Evolutionary conservation across 2,888 invertebrate genomes (phyloP).

Genomic region (Callosobruchus maculatus): DNA sequence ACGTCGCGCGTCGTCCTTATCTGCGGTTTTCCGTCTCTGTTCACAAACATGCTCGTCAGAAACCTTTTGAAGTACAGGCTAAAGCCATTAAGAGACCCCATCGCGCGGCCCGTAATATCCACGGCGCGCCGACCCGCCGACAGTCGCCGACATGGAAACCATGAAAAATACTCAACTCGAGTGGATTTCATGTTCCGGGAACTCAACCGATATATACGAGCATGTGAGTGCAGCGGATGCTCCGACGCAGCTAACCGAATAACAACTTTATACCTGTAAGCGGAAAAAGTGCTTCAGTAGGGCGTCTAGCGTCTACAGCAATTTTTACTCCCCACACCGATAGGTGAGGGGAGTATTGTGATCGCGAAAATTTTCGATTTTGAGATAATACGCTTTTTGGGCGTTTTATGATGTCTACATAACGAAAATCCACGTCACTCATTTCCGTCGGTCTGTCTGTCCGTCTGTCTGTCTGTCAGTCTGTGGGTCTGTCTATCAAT

Average conservation of each 20-base stretch:
- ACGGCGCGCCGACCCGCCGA: slow-evolving; percentile 29
- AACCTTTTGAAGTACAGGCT: slow-evolving; percentile 42
- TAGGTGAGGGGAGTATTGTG: too few relatives aligned
- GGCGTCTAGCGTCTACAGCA: too few relatives aligned
- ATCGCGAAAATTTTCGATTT: too few relatives aligned
- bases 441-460: too few relatives aligned
- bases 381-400: too few relatives aligned
- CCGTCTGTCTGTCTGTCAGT: too few relatives aligned
- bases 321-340: too few relatives aligned
- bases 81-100: slow-evolving; percentile 43
- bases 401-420: too few relatives aligned
- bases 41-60: slow-evolving; percentile 33
- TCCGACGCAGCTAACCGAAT: background rate
- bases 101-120: slow-evolving; percentile 40
- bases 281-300: background rate
- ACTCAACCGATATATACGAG: slow-evolving; percentile 18
- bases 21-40: slow-evolving; percentile 19
- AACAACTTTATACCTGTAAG: background rate
- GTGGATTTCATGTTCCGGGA: slow-evolving; percentile 43
- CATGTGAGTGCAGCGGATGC: background rate
- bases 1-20: slow-evolving; percentile 12
- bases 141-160: slow-evolving; percentile 27
- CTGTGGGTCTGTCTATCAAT: too few relatives aligned
- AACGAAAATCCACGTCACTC: too few relatives aligned
- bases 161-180: slow-evolving; percentile 43